These are phyloP conservation scores for Axea sp. DNA, from an alignment of 2,888 invertebrate species.

Conservation along the genomic window DNA sequence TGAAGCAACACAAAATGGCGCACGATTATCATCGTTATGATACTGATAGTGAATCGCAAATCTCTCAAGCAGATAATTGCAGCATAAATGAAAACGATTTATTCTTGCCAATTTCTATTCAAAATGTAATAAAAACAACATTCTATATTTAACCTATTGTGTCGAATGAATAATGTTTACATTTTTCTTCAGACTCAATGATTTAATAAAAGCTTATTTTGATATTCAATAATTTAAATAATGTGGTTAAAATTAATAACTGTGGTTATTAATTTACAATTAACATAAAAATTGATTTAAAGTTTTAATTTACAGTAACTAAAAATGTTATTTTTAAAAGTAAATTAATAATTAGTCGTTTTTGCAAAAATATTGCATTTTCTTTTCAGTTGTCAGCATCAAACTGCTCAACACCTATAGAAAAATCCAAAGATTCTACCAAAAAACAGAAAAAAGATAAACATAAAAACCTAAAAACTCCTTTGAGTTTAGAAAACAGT, in stretches of 20 bases:
- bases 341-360: no score
- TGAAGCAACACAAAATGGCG: conserved; percentile 62
- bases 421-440: conserved; percentile 5
- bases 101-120: conserved; percentile 72
- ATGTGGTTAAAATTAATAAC: no score
- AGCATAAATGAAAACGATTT: conserved; percentile 34
- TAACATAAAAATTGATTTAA: no score
- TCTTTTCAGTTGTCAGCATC: conserved; percentile 1
- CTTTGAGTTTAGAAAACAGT: conserved; percentile 30
- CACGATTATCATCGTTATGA: conserved; percentile 66
- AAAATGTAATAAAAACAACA: conserved; percentile 72
- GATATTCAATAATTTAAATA: no score
- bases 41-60: conserved; percentile 64
- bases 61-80: conserved; percentile 5
- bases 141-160: no score
- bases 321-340: not conserved
- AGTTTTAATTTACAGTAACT: no score
- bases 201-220: no score
- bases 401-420: conserved; percentile 16
- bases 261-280: no score
- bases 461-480: conserved; percentile 26
- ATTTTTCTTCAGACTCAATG: no score
- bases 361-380: not conserved
- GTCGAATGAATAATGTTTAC: no score
- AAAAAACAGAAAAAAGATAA: conserved; percentile 15